Evolutionary conservation across 1,140 invertebrate species (phyloP).

Genomic region (Hylyphantes graminicola): DNA sequence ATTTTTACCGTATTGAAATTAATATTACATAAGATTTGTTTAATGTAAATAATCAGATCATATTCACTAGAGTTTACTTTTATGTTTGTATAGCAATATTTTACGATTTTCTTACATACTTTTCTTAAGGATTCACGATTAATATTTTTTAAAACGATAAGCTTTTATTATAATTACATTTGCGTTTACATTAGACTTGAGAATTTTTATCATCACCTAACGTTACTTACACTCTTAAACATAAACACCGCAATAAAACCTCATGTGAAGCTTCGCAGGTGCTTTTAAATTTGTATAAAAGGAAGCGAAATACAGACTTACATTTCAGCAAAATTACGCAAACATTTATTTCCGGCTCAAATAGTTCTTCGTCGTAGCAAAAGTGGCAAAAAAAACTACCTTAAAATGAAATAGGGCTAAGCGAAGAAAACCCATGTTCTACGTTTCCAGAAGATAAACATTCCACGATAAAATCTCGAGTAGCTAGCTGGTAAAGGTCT

Average conservation of each 20-base stretch:
- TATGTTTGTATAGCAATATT: no score
- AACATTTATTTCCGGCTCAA: slow-evolving; percentile 29
- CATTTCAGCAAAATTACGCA: slow-evolving; percentile 29
- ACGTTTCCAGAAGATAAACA: slow-evolving; percentile 39
- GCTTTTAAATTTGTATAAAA: slow-evolving; percentile 24
- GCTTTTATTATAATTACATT: no score
- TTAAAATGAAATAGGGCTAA: slow-evolving; percentile 4
- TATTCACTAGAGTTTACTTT: no score
- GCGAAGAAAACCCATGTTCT: neutral
- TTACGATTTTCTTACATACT: no score
- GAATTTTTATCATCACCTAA: no score
- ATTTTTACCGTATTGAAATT: no score
- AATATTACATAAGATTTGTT: no score
- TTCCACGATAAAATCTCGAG: slow-evolving; percentile 13
- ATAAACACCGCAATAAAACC: slow-evolving; percentile 1
- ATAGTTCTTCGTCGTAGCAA: neutral
- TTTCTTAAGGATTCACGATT: no score
- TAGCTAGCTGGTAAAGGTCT: neutral
- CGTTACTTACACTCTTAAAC: no score
- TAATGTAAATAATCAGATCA: no score
- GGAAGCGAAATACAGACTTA: neutral
- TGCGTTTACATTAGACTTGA: no score
- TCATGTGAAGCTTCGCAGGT: slow-evolving; percentile 9
- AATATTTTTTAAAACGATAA: no score
- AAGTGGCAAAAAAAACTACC: neutral